Base-by-base conservation (phyloP, 1,140 invertebrate genomes). In the Piezodorus guildinii region DNA sequence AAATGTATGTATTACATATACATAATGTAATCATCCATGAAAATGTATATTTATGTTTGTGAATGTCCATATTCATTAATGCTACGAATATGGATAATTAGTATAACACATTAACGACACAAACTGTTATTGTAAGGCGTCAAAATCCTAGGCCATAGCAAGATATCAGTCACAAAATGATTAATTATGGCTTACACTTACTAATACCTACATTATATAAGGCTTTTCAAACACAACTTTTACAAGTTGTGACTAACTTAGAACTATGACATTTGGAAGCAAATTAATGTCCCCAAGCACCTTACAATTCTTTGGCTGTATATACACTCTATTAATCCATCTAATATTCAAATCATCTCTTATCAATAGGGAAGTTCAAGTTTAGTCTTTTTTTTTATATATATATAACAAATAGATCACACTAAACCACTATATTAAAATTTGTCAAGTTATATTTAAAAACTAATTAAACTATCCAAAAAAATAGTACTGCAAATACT, bases 301-400 rank as follows among this genome's bases (percentile, higher is more conserved):
- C 54, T 64, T 64, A 59, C 19, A 21, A 56, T 64, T 64, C 62
- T 64, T 64, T 64, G 62, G 52, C 62, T 64, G 62, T 64, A 64
- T 64, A 64, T 64, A 64, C 62, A 63, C 30, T 25, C 52, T 56
- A 56, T 25, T 16, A 23, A 54, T 52, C 62, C 34, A 63, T 39
- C 39, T 62, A 44, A 23, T 23, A 39, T 39, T 12, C 34, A 39
- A 39, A 39, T 39, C 34, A 21, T 23, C 23, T 23, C 25, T 63
- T 59, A 64, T 64, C 62, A 64, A 64, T 43, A 54, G 62, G 62
- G 62, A 63, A 63, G 62, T 54, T 64, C n/a, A 56, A 56, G 23
- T 23, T 23, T 19, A 56, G 23, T 56, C 52, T 56, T 23, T 52
- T 21, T 23, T 21, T 25, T n/a, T n/a, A n/a, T n/a, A n/a, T n/a